These are phyloP conservation scores for Gymnobelideus leadbeateri DNA, from an alignment of 2,113 vertebrate species.

Conservation along the genomic window DNA sequence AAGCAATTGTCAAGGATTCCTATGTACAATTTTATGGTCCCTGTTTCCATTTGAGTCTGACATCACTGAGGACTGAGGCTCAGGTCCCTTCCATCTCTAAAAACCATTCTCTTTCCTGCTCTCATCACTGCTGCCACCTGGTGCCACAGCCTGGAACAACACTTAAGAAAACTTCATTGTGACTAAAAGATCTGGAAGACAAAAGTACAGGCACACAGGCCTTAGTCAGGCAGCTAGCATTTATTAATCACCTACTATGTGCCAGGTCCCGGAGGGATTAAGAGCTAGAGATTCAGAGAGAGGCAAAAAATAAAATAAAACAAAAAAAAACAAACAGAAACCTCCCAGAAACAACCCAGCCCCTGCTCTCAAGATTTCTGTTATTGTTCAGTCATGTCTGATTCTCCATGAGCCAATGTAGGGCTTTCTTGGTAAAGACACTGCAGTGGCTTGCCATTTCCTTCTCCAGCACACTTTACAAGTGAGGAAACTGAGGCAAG, in stretches of 20 bases:
- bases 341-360: background rate
- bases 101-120: background rate
- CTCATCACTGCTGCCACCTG: background rate
- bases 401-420: background rate
- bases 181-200: background rate
- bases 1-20: background rate
- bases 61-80: background rate
- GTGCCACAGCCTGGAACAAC: background rate
- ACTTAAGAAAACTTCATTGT: background rate
- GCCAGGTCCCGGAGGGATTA: background rate
- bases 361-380: background rate
- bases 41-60: background rate
- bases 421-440: background rate
- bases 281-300: background rate
- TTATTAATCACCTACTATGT: background rate
- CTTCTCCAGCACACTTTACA: background rate
- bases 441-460: background rate
- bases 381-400: background rate
- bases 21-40: background rate
- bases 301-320: background rate
- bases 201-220: background rate
- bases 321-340: no score
- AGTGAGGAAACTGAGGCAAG: background rate
- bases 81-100: background rate
- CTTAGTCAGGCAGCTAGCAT: background rate